Evolutionary conservation across 2,888 invertebrate species (phyloP), one percentile per base, ranked within the genome.

Genomic region (Erebia epiphron): DNA sequence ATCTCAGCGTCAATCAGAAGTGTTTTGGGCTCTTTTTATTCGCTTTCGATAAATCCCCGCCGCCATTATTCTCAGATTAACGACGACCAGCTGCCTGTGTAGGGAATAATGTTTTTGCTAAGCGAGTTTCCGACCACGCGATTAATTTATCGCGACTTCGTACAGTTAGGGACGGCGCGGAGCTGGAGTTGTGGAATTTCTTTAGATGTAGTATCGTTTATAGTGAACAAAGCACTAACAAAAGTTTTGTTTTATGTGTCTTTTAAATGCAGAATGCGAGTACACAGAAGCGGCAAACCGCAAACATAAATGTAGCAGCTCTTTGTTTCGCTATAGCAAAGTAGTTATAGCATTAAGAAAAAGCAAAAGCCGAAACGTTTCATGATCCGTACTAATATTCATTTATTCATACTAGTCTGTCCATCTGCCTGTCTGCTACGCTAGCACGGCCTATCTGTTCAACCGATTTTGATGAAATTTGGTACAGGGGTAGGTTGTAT

Each of bases 21-120:
- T 71, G 75, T 78, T 79, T 77, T 71, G 73, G 76, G 73, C 79
- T 77, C 80, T 82, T 83, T 83, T 83, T 79, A 78, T 77, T 78
- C 74, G 72, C 76, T 72, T 69, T 71, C 75, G 77, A 79, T 79
- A 76, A 80, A 79, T 77, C 77, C 75, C 73, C 68, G 66, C 46
- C 66, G 73, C 72, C 73, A 80, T 82, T 83, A 83, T 82, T 80
- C 79, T 68, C 77, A 79, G 82, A 82, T 83, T 80, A 83, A 83
- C 82, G 79, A 79, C 79, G 74, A 75, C 75, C 82, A 80, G 83
- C 83, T 82, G 82, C 78, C 21, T 77, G 80, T 75, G 75, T 78
- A 75, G 81, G 77, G 81, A 79, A 80, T 81, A 79, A 82, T 86
- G 83, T 85, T 88, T 86, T 86, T 84, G 83, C 83, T 83, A 79